Evolutionary conservation across 2,797 vertebrate genomes (phyloP), one percentile per base, ranked within the genome.

Genomic region (Silurus aristotelis): DNA sequence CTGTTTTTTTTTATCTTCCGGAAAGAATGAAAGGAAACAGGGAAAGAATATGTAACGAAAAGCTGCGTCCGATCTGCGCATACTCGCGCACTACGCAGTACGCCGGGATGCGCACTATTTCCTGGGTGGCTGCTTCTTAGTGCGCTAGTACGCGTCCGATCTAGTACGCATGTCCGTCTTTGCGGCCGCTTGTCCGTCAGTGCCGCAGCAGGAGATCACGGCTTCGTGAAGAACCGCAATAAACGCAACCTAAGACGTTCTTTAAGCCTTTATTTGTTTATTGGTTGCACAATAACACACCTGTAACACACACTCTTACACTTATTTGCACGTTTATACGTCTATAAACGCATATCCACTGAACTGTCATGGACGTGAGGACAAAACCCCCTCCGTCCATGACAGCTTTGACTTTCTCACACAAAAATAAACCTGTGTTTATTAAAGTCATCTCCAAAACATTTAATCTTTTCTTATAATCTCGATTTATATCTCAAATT

Each of bases 161-260:
- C 48, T 27, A 80, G 63, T 55, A 67, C 9, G n/a, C 0, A 55
- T 55, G 25, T 52, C 48, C 63, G 46, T 80, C 58, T 6, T 64
- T 25, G 38, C 14, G 19, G 56, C 76, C 27, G 55, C 76, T 79
- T 63, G 61, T 63, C 61, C 19, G 77, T 80, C 77, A 80, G 60
- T 64, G 48, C 48, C 10, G 48, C 48, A 52, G 38, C 3, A 38
- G 38, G 38, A 38, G 38, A 38, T 38, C 38, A 38, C 38, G 38
- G 38, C 38, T 38, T 38, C 38, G 38, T 3, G 38, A 38, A 38
- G 38, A 38, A 38, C 38, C 38, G 38, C 38, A 38, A 38, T 38
- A 38, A 38, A 38, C 38, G 38, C 38, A 38, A 38, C 38, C 38
- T 38, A 38, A 4, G 38, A 4, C 38, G 38, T 38, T 38, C 38